Base-by-base conservation (phyloP, 2,797 vertebrate species). In the Esox lucius region DNA sequence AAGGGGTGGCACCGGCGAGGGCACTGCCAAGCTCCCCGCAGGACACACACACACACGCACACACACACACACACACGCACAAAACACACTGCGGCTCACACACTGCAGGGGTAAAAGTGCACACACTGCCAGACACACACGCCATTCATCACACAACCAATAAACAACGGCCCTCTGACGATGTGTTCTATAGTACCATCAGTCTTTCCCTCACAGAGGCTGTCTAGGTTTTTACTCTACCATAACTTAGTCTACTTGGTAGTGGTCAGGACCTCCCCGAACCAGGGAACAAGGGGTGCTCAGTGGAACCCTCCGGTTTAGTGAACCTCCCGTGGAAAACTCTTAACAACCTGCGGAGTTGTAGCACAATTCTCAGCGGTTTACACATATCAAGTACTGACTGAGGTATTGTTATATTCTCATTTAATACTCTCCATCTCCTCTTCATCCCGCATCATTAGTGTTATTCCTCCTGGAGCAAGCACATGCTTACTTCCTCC, bases 1-100 rank as follows among this genome's bases (percentile, higher is more conserved):
- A 46, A 85, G 83, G 90, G 88, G 90, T 90, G 88, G 92, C 89
- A 92, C 90, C 85, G 82, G 90, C 89, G 90, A 92, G 93, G 93
- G 90, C 91, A 90, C 88, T 94, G 94, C 94, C 94, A 94, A 93
- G 89, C 88, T 85, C 93, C 84, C 93, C 93, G 92, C 91, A 86
- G 90, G 92, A 88, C 87, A 88, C 90, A 80, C 80, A 81, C 73
- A 82, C 80, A 78, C 75, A 71, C 75, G 78, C 81, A 11, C 48
- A 16, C 26, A 61, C 65, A 62, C 65, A 73, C 62, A 28, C 35
- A 67, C 8, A 77, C 76, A 12, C 31, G 49, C 68, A 72, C 71
- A 8, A 39, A 39, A 81, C 71, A 33, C 62, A 42, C 65, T 42
- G n/a, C n/a, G 33, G 62, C 13, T 7, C 42, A 74, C 48, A 53